These are phyloP conservation scores for Sebastes itinus DNA, from an alignment of 2,797 vertebrate species.

Conservation along the genomic window DNA sequence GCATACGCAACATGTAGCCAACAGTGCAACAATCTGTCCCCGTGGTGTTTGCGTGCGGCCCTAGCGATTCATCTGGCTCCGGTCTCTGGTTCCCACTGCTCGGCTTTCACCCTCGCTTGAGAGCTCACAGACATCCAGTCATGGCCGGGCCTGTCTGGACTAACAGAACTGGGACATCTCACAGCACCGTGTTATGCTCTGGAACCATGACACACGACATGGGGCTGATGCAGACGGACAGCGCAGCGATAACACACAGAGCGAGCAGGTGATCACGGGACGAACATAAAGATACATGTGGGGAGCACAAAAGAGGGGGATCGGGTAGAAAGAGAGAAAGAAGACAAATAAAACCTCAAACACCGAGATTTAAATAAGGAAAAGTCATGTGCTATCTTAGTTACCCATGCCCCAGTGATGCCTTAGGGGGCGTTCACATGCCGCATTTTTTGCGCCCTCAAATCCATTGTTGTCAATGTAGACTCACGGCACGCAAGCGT, in stretches of 20 bases:
- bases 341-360: background rate
- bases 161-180: constrained; percentile 58
- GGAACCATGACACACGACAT: constrained; percentile 26
- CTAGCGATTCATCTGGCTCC: constrained; percentile 33
- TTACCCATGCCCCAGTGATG: background rate
- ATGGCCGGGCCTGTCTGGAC: constrained; percentile 16
- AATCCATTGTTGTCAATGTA: too few relatives aligned
- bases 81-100: constrained; percentile 31
- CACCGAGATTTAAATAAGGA: background rate
- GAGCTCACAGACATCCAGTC: constrained; percentile 18
- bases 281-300: background rate
- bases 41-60: constrained; percentile 24
- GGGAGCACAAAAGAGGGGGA: background rate
- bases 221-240: constrained; percentile 31
- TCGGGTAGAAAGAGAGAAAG: background rate
- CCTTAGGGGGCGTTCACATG: too few relatives aligned
- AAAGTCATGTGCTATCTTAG: background rate
- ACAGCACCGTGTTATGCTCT: constrained; percentile 32
- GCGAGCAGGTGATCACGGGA: background rate
- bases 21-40: constrained; percentile 65
- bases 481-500: too few relatives aligned
- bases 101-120: background rate
- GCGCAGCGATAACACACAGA: background rate
- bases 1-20: constrained; percentile 29
- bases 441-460: too few relatives aligned